These are phyloP conservation scores for Erpobdella octoculata DNA, from an alignment of 2,888 invertebrate genomes.

Conservation along the genomic window DNA sequence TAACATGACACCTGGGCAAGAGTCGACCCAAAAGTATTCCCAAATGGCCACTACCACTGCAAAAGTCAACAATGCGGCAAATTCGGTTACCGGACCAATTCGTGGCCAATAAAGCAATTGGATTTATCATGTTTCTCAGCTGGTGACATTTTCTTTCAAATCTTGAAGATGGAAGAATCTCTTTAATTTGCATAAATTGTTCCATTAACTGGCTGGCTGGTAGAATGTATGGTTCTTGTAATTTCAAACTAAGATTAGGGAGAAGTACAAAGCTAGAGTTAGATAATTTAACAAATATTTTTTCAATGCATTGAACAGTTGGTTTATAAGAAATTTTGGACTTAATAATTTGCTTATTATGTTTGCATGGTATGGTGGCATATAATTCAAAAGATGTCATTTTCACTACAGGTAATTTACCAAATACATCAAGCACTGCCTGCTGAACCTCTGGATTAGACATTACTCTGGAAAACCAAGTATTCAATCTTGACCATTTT, in stretches of 20 bases:
- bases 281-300: too few relatives aligned
- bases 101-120: conserved; percentile 63
- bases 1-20: conserved; percentile 66
- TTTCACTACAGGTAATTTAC: not conserved
- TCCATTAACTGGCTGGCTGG: too few relatives aligned
- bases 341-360: conserved; percentile 10
- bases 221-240: too few relatives aligned
- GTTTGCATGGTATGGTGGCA: too few relatives aligned
- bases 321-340: not conserved
- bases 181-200: conserved; percentile 15
- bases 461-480: conserved; percentile 8
- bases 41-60: conserved; percentile 85
- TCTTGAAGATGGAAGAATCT: conserved; percentile 62
- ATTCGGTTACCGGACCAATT: conserved; percentile 61
- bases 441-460: not conserved
- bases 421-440: not conserved
- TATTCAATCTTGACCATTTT: conserved; percentile 31
- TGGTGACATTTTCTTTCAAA: conserved; percentile 70
- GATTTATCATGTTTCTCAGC: conserved; percentile 64
- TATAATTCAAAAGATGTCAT: too few relatives aligned
- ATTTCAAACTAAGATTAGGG: too few relatives aligned
- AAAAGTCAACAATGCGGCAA: conserved; percentile 80
- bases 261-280: too few relatives aligned
- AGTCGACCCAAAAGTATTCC: conserved; percentile 75
- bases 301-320: not conserved